These are phyloP conservation scores for Crypturellus undulatus DNA, from an alignment of 2,113 vertebrate species.

Conservation along the genomic window DNA sequence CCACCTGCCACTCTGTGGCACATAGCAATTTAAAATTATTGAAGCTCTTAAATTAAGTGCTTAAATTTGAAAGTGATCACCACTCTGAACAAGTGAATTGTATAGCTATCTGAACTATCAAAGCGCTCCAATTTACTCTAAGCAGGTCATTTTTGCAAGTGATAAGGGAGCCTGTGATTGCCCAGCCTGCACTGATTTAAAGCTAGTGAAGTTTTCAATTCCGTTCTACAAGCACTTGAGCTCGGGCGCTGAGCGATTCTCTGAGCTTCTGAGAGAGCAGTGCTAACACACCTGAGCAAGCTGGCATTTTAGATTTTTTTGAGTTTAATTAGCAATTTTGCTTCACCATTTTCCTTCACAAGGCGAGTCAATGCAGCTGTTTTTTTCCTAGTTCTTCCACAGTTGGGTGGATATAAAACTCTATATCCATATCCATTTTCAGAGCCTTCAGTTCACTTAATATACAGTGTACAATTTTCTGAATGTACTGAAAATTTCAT, in stretches of 20 bases:
- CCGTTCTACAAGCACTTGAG: conserved; percentile 55
- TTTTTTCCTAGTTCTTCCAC: neutral
- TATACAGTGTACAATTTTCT: conserved; percentile 33
- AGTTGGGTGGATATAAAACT: neutral
- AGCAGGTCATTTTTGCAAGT: conserved; percentile 78
- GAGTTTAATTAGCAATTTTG: neutral
- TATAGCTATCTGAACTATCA: conserved; percentile 68
- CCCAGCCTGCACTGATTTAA: conserved; percentile 74
- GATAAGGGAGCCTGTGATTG: conserved; percentile 75
- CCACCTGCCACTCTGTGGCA: conserved; percentile 71
- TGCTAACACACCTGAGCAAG: neutral
- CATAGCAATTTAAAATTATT: conserved; percentile 82
- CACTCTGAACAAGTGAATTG: conserved; percentile 71
- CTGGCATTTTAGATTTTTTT: neutral
- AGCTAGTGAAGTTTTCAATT: conserved; percentile 60
- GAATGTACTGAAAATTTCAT: conserved; percentile 31
- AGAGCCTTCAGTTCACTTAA: conserved; percentile 32
- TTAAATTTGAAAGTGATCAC: conserved; percentile 81
- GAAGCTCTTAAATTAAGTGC: conserved; percentile 80
- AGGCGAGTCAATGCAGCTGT: neutral
- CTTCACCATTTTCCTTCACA: neutral
- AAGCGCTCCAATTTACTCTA: conserved; percentile 77
- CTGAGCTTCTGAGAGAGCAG: neutral
- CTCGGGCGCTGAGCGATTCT: conserved; percentile 49
- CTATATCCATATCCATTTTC: conserved; percentile 3